Percentiles rank a stretch among this genome's conserved stretches.
Conservation (phyloP, 64 coral and sea anemone species). For the Dendrophyllia cribrosa region DNA sequence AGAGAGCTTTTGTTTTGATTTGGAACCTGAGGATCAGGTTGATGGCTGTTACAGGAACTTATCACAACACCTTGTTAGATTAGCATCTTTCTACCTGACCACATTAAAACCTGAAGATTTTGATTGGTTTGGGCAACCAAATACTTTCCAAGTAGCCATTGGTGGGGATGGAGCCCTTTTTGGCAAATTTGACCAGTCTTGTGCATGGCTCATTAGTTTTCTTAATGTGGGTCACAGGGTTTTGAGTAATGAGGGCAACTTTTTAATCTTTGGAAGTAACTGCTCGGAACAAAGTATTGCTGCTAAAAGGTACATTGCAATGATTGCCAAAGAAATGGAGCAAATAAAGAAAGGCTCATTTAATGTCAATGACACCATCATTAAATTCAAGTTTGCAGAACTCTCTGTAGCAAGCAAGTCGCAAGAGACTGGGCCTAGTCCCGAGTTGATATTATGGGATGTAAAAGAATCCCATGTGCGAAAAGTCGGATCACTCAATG, state of each 20-base stretch:
- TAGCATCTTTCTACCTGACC: constrained; percentile 21
- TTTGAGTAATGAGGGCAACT: constrained; percentile 32
- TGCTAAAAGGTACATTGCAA: neutral
- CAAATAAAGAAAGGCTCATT: constrained; percentile 16
- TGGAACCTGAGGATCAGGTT: constrained; percentile 52
- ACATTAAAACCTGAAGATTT: neutral
- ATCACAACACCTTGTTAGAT: constrained; percentile 27
- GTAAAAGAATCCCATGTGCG: too few species aligned
- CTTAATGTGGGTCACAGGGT: constrained; percentile 35
- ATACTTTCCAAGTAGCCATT: constrained; percentile 60
- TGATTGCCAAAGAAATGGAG: constrained; percentile 17
- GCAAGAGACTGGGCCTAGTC: too few species aligned
- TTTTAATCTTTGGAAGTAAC: constrained; percentile 30
- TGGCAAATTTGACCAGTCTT: constrained; percentile 51
- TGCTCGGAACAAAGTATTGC: neutral
- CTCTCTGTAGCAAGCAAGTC: too few species aligned
- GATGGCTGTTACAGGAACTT: constrained; percentile 55
- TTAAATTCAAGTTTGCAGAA: constrained; percentile 67
- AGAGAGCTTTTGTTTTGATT: constrained; percentile 61
- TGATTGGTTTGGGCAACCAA: constrained; percentile 51
- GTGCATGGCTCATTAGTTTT: constrained; percentile 35
- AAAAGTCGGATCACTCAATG: too few species aligned
- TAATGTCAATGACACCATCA: too few species aligned
- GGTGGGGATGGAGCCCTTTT: constrained; percentile 64
- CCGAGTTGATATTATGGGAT: too few species aligned